A percentile compares a stretch with the other conserved stretches of the same genome.
phyloP scores from a whole-genome alignment of 1,140 invertebrate species.

The Helicoverpa zea region DNA sequence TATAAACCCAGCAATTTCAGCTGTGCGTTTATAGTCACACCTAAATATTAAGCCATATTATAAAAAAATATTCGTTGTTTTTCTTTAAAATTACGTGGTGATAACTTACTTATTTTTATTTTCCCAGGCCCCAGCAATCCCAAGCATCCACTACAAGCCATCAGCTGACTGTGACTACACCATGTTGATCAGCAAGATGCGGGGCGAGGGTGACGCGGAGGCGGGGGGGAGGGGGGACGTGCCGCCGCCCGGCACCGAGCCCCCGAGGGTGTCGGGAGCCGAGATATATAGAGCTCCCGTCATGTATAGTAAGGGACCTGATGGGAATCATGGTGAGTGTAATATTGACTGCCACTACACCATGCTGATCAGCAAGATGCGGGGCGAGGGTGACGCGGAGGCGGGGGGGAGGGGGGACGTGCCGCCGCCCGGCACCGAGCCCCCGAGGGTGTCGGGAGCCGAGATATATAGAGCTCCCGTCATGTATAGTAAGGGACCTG shows the following conservation, averaged over 20 bases:
- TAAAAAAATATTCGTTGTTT: too few species aligned
- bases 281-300: slow-evolving; percentile 72
- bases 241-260: slow-evolving; percentile 79
- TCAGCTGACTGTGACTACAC: slow-evolving; percentile 95
- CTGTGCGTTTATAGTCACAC: too few species aligned
- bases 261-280: slow-evolving; percentile 52
- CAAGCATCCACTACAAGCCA: slow-evolving; percentile 92
- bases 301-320: slow-evolving; percentile 65
- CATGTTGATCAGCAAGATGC: slow-evolving; percentile 94
- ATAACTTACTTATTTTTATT: too few species aligned
- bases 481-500: slow-evolving; percentile 65
- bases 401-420: slow-evolving; percentile 66
- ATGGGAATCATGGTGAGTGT: slow-evolving; percentile 52
- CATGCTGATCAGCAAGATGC: slow-evolving; percentile 94
- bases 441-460: slow-evolving; percentile 52
- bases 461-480: slow-evolving; percentile 72
- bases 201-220: slow-evolving; percentile 87
- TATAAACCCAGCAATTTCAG: too few species aligned
- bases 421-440: slow-evolving; percentile 79
- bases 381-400: slow-evolving; percentile 86
- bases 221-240: slow-evolving; percentile 66
- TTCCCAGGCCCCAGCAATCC: slow-evolving; percentile 88
- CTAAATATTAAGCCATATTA: too few species aligned
- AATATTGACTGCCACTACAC: slow-evolving; percentile 92
- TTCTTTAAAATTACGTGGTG: too few species aligned